These are phyloP conservation scores for Mastacembelus armatus DNA, from an alignment of 2,797 vertebrate genomes.

Conservation along the genomic window DNA sequence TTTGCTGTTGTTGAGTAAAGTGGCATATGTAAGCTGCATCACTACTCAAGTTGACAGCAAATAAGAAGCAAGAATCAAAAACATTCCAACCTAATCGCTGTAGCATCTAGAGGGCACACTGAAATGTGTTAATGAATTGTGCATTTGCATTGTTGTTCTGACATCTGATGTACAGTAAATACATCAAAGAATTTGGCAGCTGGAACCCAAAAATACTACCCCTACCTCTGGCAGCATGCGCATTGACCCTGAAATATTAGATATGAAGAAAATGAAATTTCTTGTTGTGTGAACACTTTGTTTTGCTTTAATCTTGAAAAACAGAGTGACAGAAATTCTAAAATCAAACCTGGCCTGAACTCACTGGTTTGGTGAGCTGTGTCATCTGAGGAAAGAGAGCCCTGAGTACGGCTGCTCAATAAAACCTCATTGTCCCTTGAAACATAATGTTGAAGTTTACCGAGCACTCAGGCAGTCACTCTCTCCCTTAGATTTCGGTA, in stretches of 20 bases:
- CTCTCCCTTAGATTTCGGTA: slow-evolving; percentile 60
- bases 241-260: slow-evolving; percentile 24
- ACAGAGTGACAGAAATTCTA: slow-evolving; percentile 26
- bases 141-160: background rate
- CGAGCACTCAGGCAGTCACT: slow-evolving; percentile 35
- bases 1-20: background rate
- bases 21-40: background rate
- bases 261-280: slow-evolving; percentile 33
- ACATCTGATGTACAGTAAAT: no score
- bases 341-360: slow-evolving; percentile 29
- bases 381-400: slow-evolving; percentile 25
- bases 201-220: slow-evolving; percentile 9
- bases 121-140: background rate
- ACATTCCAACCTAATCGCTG: background rate
- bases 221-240: slow-evolving; percentile 17
- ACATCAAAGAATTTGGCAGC: slow-evolving; percentile 19
- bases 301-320: slow-evolving; percentile 24
- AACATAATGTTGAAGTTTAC: slow-evolving; percentile 66
- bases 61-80: background rate
- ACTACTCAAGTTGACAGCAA: background rate
- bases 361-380: slow-evolving; percentile 36
- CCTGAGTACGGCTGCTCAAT: slow-evolving; percentile 43
- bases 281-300: slow-evolving; percentile 15
- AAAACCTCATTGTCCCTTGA: slow-evolving; percentile 52
- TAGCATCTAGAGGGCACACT: background rate